Base-by-base conservation (phyloP, 2,797 vertebrate species). In the Enteromius unitaeniatus region DNA sequence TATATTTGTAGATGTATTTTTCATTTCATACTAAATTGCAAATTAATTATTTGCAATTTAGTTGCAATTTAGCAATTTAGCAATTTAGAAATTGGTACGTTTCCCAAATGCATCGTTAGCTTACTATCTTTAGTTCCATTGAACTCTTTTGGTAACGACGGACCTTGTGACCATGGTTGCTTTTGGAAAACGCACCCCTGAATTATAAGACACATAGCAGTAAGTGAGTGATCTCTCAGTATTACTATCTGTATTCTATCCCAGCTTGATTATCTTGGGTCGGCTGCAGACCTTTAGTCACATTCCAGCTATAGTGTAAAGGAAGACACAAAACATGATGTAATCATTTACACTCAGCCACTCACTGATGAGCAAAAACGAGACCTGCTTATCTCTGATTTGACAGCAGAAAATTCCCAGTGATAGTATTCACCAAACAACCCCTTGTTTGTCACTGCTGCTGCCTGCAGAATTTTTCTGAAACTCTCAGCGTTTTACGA, bases 381-480 rank as follows among this genome's bases (percentile, higher is more conserved):
- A 78, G 62, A 68, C 51, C 7, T 28, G 21, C 74, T 84, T 78
- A 84, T 84, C 75, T 77, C 37, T 72, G 51, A 31, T 67, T 67
- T 82, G 72, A 82, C 76, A 67, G 72, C 60, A 75, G 47, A 84
- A 84, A 70, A 78, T 72, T 60, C n/a, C 75, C 64, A 78, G 37
- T 62, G 23, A 62, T 51, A 26, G 40, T 60, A 15, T 77, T 83
- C 26, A 78, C 5, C 42, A 62, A 70, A 84, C 26, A 84, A 58
- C 37, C 65, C 51, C 40, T 42, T 19, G 15, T 64, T 60, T 84
- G 2, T 78, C 28, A 68, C 26, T 70, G 64, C 53, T 70, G 9
- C 6, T 62, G 26, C 69, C 8, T 49, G 55, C 73, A 77, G 26
- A 49, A 26, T 49, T 26, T 42, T 78, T 78, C 64, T 65, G 62